Evolutionary conservation across 2,888 invertebrate species (phyloP).

Genomic region (Brachylomia viminalis): DNA sequence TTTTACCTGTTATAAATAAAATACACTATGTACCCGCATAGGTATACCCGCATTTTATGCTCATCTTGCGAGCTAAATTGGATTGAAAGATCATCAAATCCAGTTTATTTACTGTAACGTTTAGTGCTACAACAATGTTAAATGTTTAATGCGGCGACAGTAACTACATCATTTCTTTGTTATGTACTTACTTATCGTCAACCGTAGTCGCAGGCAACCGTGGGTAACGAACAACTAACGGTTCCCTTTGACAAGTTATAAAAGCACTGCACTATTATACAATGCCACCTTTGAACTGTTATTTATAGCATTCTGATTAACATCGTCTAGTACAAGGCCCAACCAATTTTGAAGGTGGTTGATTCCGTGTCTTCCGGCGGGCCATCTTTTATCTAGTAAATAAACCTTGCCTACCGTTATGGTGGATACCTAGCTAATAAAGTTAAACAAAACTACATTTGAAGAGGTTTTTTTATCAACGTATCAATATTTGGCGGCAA

Average conservation of each 20-base stretch:
- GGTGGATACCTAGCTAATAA: too few species aligned
- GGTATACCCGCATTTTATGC: not conserved
- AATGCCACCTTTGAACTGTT: not conserved
- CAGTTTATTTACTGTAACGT: not conserved
- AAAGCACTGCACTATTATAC: not conserved
- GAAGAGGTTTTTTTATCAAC: too few species aligned
- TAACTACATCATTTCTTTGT: slow-evolving; percentile 16
- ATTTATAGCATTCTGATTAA: not conserved
- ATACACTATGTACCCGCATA: too few species aligned
- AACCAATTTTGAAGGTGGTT: too few species aligned
- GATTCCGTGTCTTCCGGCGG: too few species aligned
- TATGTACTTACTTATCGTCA: slow-evolving; percentile 1
- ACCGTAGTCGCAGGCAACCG: slow-evolving; percentile 16
- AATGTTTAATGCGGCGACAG: not conserved
- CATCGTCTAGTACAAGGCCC: not conserved
- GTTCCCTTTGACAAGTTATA: slow-evolving; percentile 22
- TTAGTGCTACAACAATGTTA: not conserved
- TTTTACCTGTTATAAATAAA: too few species aligned
- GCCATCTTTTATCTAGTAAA: too few species aligned
- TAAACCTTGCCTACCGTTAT: too few species aligned
- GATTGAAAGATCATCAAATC: not conserved
- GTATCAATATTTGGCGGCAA: too few species aligned
- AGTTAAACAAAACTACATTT: too few species aligned
- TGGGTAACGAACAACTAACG: slow-evolving; percentile 32
- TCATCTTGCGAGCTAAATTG: not conserved